Evolutionary conservation across 2,888 invertebrate species (phyloP).

Genomic region (Tiphia femorata): DNA sequence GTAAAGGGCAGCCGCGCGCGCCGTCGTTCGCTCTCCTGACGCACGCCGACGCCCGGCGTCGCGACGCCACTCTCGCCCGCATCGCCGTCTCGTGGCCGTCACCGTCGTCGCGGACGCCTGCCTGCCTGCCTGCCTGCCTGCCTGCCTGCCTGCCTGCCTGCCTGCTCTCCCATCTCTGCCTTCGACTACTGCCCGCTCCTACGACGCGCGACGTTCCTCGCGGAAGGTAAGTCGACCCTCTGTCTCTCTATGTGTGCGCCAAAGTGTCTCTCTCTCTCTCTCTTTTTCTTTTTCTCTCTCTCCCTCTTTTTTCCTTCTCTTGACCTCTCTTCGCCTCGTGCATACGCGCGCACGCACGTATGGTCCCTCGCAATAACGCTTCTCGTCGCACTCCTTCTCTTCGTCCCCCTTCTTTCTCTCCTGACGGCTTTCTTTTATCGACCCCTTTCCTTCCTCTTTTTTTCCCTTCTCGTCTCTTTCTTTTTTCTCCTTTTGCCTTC

Average conservation of each 20-base stretch:
- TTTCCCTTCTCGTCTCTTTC: neutral
- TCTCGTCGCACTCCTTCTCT: neutral
- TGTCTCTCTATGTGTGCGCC: slow-evolving; percentile 12
- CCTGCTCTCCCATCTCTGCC: neutral
- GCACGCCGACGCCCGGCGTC: slow-evolving; percentile 55
- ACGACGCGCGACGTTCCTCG: slow-evolving; percentile 35
- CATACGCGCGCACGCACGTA: neutral
- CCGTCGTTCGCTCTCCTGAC: slow-evolving; percentile 39
- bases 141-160: too few species aligned
- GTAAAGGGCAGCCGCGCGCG: slow-evolving; percentile 25
- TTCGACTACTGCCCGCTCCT: neutral
- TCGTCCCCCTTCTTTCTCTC: neutral
- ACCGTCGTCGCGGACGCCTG: slow-evolving; percentile 13
- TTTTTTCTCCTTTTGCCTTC: neutral
- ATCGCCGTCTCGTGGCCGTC: slow-evolving; percentile 51
- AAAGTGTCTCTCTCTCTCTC: too few species aligned
- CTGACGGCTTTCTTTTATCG: neutral
- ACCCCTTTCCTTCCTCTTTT: neutral
- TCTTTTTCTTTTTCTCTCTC: slow-evolving; percentile 19
- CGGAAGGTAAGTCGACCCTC: slow-evolving; percentile 39
- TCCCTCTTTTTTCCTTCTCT: slow-evolving; percentile 12
- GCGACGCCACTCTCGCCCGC: slow-evolving; percentile 56
- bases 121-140: too few species aligned
- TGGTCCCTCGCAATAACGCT: too few species aligned
- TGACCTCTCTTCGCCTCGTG: slow-evolving; percentile 25